Percentiles rank a stretch among this genome's conserved stretches.
Conservation (phyloP, 92 coral and sea anemone genomes). For the Phenganax stokvisi region DNA sequence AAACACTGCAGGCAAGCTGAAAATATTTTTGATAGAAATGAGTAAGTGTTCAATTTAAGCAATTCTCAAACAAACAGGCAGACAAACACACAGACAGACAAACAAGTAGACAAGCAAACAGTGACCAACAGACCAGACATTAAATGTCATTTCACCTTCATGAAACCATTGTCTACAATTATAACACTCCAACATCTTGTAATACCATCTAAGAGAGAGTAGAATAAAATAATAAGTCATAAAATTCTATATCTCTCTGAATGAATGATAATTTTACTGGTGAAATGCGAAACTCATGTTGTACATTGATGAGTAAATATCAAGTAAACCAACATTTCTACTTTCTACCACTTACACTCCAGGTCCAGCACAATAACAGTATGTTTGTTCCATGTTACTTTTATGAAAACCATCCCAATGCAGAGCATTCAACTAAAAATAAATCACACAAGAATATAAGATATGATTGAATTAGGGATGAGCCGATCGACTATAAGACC, state of each 20-base stretch:
- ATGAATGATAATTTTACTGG: no score
- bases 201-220: constrained; percentile 19
- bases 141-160: neutral
- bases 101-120: neutral
- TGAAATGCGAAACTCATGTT: neutral
- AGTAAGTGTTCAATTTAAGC: neutral
- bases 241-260: neutral
- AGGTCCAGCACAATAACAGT: constrained; percentile 37
- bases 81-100: neutral
- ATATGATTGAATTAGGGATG: neutral
- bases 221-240: neutral
- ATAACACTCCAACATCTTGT: constrained; percentile 34
- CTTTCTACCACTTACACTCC: constrained; percentile 15
- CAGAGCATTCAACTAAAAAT: constrained; percentile 10
- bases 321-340: neutral
- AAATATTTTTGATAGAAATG: neutral
- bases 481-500: no score
- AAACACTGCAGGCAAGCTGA: constrained; percentile 26
- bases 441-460: neutral
- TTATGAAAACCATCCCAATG: constrained; percentile 33
- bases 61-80: neutral
- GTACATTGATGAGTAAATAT: neutral
- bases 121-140: neutral
- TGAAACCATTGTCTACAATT: constrained; percentile 30
- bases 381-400: constrained; percentile 11